Percentiles rank a stretch among this genome's conserved stretches.
phyloP scores from a whole-genome alignment of 2,113 vertebrate species.

The Chrysochloris asiatica region DNA sequence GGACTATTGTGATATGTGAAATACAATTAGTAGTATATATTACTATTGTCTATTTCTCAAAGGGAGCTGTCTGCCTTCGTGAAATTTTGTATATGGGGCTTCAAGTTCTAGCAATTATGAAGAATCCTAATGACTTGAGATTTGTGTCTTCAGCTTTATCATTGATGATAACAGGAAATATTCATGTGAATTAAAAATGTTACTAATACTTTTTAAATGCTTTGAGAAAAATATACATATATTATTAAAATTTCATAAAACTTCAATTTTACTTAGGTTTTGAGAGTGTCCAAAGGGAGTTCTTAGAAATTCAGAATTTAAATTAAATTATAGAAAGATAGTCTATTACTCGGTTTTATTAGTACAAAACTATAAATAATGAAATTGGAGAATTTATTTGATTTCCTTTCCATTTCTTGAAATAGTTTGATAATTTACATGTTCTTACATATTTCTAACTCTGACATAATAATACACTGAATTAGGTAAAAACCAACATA shows the following conservation, averaged over 20 bases:
- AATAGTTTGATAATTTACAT: neutral
- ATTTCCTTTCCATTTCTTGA: neutral
- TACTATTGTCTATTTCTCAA: neutral
- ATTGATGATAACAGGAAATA: conserved; percentile 28
- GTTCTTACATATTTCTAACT: neutral
- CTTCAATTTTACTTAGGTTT: neutral
- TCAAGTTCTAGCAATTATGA: neutral
- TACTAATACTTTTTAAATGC: neutral
- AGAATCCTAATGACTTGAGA: neutral
- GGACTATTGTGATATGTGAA: neutral
- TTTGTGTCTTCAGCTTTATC: conserved; percentile 15
- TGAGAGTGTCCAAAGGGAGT: neutral
- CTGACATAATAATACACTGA: neutral
- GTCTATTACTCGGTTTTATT: neutral
- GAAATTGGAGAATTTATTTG: neutral
- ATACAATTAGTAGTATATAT: neutral
- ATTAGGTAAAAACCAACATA: neutral
- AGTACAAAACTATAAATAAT: neutral
- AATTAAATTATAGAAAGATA: conserved; percentile 15
- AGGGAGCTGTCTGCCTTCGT: neutral
- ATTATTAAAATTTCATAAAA: conserved; percentile 16
- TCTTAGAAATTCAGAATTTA: neutral
- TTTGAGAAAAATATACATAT: neutral
- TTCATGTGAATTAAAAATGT: conserved; percentile 43
- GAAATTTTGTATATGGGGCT: neutral